These are phyloP conservation scores for Chrysomela aeneicollis DNA, from an alignment of 2,888 invertebrate species.

Conservation along the genomic window DNA sequence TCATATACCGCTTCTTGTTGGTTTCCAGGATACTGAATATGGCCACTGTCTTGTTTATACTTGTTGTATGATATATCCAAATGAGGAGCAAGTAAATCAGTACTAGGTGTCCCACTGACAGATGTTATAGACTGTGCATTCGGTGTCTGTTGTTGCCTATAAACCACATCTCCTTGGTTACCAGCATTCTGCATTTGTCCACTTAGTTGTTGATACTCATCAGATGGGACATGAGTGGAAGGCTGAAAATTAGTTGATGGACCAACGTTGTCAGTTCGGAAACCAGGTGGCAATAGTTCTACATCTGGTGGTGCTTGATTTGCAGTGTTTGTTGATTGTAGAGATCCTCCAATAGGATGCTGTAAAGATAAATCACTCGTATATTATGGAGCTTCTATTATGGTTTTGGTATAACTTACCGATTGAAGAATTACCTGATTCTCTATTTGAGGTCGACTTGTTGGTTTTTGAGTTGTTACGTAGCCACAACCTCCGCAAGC, in stretches of 20 bases:
- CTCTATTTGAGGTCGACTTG: constrained; percentile 39
- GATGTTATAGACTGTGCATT: no score
- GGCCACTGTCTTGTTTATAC: no score
- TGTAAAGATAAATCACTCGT: background rate
- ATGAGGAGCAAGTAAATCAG: no score
- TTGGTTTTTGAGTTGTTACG: constrained; percentile 63
- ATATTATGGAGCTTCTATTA: no score
- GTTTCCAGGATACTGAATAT: no score
- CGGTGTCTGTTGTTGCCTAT: no score
- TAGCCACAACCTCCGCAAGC: constrained; percentile 70
- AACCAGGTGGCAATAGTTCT: constrained; percentile 15
- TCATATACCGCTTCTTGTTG: background rate
- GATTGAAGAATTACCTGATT: no score
- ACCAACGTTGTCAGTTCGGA: background rate
- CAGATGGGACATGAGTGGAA: background rate
- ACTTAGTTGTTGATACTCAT: background rate
- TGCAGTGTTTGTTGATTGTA: background rate
- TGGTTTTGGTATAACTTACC: no score
- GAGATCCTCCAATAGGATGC: background rate
- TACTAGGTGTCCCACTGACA: no score
- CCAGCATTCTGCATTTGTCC: background rate
- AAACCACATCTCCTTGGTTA: no score
- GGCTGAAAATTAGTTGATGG: background rate
- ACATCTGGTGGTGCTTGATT: constrained; percentile 13
- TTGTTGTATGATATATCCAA: no score